Percentiles rank a stretch among this genome's conserved stretches.
Evolutionary conservation across 2,797 vertebrate genomes (phyloP).

Genomic region (Helostoma temminkii): DNA sequence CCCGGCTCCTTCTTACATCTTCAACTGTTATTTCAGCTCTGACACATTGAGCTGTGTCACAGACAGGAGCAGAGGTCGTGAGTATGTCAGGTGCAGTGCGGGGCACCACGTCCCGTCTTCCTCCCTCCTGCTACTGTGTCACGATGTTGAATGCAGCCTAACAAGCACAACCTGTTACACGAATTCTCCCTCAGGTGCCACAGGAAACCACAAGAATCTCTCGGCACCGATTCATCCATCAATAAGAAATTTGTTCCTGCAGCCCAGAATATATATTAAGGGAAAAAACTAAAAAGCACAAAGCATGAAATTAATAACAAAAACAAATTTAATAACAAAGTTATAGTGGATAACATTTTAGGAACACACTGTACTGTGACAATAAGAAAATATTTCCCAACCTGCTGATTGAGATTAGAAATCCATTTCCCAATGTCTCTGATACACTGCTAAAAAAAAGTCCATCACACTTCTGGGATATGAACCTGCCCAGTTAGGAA

Average conservation of each 20-base stretch:
- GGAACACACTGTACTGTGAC: slow-evolving; percentile 26
- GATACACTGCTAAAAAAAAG: too few species aligned
- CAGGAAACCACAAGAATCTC: neutral
- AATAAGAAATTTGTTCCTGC: slow-evolving; percentile 34
- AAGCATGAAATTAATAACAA: slow-evolving; percentile 40
- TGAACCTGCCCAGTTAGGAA: too few species aligned
- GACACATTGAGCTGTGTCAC: slow-evolving; percentile 35
- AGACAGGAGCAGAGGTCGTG: slow-evolving; percentile 20
- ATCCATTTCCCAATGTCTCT: slow-evolving; percentile 40
- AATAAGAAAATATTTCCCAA: slow-evolving; percentile 39
- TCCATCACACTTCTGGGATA: too few species aligned
- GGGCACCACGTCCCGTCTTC: slow-evolving; percentile 6
- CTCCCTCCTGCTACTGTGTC: slow-evolving; percentile 25
- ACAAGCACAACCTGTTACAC: slow-evolving; percentile 33
- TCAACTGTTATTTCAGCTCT: slow-evolving; percentile 5
- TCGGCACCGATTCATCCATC: slow-evolving; percentile 32
- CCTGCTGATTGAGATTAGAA: slow-evolving; percentile 50
- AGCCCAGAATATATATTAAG: slow-evolving; percentile 21
- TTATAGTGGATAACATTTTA: slow-evolving; percentile 51
- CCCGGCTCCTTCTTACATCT: neutral
- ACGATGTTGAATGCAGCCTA: slow-evolving; percentile 27
- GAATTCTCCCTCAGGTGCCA: slow-evolving; percentile 21
- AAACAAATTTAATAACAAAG: too few species aligned
- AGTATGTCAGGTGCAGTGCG: slow-evolving; percentile 23
- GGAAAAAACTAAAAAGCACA: slow-evolving; percentile 45